Conservation (phyloP, 2,113 vertebrate genomes). For the Cnemophilus loriae region DNA sequence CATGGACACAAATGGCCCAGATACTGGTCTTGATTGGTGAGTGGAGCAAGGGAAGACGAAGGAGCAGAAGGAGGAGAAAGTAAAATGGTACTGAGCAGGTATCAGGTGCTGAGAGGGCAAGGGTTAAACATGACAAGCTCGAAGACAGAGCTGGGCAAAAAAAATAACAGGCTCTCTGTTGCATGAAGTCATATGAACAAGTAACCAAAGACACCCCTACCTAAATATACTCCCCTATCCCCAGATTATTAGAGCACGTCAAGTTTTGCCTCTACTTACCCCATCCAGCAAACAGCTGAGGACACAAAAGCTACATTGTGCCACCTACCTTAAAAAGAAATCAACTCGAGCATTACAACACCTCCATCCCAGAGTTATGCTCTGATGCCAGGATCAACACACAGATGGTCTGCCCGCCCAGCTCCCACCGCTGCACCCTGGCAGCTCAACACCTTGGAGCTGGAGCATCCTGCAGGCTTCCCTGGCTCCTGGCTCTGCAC, state of each 20-base stretch:
- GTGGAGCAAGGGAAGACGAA: not conserved
- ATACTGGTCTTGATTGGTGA: not conserved
- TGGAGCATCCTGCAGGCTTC: not conserved
- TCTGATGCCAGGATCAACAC: slow-evolving; percentile 64
- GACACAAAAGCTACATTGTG: slow-evolving; percentile 59
- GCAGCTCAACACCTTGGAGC: slow-evolving; percentile 24
- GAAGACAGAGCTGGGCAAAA: not conserved
- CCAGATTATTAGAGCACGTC: not conserved
- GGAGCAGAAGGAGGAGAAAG: not conserved
- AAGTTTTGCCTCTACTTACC: not conserved
- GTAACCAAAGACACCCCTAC: not conserved
- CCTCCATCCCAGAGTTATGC: not conserved
- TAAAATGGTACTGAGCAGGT: not conserved
- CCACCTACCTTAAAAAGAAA: slow-evolving; percentile 26
- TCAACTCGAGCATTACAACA: slow-evolving; percentile 35
- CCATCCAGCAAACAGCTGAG: slow-evolving; percentile 16
- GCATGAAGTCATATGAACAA: not conserved
- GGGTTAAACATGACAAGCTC: not conserved
- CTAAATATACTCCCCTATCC: not conserved
- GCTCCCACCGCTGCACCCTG: not conserved
- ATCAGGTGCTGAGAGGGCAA: not conserved
- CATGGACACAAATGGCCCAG: not conserved
- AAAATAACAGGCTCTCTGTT: not conserved
- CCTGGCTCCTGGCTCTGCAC: not conserved
- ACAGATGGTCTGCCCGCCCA: not conserved